Conservation (phyloP, 2,113 vertebrate genomes). For the Alethe diademata region DNA sequence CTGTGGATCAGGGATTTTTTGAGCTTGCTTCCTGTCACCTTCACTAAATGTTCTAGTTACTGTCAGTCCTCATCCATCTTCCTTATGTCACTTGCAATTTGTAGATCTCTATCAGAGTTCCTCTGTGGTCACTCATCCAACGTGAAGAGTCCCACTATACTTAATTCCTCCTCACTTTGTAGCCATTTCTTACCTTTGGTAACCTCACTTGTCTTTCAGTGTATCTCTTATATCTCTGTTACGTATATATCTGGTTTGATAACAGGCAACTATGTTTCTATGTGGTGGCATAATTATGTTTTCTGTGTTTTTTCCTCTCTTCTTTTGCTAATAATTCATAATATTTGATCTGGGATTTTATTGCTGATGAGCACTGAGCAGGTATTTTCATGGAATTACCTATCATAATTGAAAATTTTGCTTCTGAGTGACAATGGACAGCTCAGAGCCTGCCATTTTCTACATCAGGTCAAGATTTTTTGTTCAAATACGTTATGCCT, state of each 20-base stretch:
- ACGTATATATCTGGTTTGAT: background rate
- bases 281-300: background rate
- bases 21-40: background rate
- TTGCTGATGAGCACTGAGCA: background rate
- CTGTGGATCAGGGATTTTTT: background rate
- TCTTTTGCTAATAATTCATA: background rate
- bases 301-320: background rate
- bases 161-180: background rate
- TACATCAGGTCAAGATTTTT: background rate
- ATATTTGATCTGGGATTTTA: background rate
- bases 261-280: background rate
- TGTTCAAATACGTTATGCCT: fast-evolving
- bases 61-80: background rate
- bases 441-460: background rate
- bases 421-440: background rate
- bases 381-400: background rate
- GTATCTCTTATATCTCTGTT: background rate
- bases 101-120: background rate
- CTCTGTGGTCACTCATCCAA: background rate
- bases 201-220: background rate
- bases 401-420: background rate
- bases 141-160: background rate
- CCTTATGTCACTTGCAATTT: background rate
- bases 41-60: background rate
- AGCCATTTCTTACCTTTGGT: background rate